A percentile compares a stretch with the other conserved stretches of the same genome.
phyloP scores from a whole-genome alignment of 2,797 vertebrate species.

The Crenichthys baileyi region DNA sequence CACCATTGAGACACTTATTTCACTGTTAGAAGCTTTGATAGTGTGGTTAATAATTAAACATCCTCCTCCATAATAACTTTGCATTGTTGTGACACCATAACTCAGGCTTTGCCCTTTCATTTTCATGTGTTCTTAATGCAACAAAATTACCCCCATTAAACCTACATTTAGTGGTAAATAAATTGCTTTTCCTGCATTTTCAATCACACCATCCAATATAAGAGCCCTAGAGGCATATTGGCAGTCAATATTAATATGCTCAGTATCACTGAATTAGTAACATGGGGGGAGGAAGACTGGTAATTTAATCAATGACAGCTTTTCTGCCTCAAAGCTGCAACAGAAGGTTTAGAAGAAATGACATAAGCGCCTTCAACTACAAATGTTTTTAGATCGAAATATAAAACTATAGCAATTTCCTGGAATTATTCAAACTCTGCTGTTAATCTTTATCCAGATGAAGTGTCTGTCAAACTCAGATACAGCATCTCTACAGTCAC shows the following conservation, averaged over 20 bases:
- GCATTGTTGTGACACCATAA: slow-evolving; percentile 51
- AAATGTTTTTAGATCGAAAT: slow-evolving; percentile 20
- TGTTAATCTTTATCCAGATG: slow-evolving; percentile 32
- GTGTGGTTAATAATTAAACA: slow-evolving; percentile 48
- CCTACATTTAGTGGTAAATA: slow-evolving; percentile 72
- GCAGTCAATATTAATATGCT: slow-evolving; percentile 85
- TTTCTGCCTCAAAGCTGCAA: slow-evolving; percentile 53
- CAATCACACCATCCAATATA: slow-evolving; percentile 73
- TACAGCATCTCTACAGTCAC: slow-evolving; percentile 21
- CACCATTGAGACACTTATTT: slow-evolving; percentile 43
- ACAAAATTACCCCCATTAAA: slow-evolving; percentile 75
- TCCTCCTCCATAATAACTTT: slow-evolving; percentile 51
- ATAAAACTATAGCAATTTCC: slow-evolving; percentile 27
- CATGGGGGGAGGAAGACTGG: slow-evolving; percentile 50
- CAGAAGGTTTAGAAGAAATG: slow-evolving; percentile 56
- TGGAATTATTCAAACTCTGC: slow-evolving; percentile 43
- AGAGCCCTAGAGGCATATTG: slow-evolving; percentile 65
- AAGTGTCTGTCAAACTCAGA: slow-evolving; percentile 27
- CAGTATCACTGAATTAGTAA: slow-evolving; percentile 61
- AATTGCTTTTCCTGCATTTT: slow-evolving; percentile 77
- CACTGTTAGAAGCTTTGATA: slow-evolving; percentile 33
- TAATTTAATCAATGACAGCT: slow-evolving; percentile 73
- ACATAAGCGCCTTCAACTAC: slow-evolving; percentile 42
- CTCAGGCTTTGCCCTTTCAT: slow-evolving; percentile 52
- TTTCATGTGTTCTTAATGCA: slow-evolving; percentile 68